Conservation (phyloP, 2,888 invertebrate genomes). For the Amaurobius ferox region DNA sequence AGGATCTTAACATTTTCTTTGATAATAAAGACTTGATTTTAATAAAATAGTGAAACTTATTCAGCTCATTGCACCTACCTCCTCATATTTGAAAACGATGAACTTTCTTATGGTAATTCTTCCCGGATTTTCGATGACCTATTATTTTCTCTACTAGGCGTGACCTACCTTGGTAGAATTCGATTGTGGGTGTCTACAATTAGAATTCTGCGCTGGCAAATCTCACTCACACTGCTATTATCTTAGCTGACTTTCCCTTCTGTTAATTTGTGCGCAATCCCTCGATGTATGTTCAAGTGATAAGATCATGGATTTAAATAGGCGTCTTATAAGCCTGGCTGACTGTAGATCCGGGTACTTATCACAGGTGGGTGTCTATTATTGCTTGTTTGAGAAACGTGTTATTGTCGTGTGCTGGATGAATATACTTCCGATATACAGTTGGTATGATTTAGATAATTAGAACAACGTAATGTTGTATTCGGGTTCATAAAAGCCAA, state of each 20-base stretch:
- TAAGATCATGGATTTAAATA: slow-evolving; percentile 37
- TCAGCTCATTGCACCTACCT: neutral
- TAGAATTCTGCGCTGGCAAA: neutral
- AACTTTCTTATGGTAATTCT: neutral
- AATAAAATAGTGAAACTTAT: too few species aligned
- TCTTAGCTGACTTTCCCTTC: slow-evolving; percentile 5
- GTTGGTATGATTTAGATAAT: too few species aligned
- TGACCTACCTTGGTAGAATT: neutral
- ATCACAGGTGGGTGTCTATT: slow-evolving; percentile 8
- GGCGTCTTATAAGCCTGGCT: neutral
- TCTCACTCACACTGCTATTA: neutral
- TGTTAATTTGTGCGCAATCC: slow-evolving; percentile 28
- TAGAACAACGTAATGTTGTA: too few species aligned
- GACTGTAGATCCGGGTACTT: slow-evolving; percentile 29
- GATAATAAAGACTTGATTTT: too few species aligned
- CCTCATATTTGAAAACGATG: neutral
- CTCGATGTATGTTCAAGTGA: neutral
- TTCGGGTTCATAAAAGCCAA: too few species aligned
- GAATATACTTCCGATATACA: neutral
- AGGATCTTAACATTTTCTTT: too few species aligned
- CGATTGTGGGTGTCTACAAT: neutral
- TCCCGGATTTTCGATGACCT: neutral
- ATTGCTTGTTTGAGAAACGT: neutral
- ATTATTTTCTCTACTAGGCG: neutral
- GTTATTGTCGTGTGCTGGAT: neutral